These are phyloP conservation scores for Pleuronectes platessa DNA, from an alignment of 2,113 vertebrate species.

Conservation along the genomic window DNA sequence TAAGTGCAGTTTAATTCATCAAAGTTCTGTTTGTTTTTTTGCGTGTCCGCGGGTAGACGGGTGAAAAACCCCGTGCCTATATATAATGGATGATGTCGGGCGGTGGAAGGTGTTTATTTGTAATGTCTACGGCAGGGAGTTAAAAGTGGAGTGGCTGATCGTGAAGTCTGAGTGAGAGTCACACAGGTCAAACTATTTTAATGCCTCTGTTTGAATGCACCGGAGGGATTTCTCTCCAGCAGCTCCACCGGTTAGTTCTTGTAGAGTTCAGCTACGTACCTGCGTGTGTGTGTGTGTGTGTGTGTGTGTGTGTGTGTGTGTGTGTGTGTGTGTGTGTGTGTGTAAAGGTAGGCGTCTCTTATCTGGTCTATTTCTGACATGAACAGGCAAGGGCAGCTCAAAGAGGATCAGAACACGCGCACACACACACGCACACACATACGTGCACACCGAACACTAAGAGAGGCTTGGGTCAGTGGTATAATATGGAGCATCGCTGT, in stretches of 20 bases:
- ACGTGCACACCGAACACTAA: slow-evolving; percentile 44
- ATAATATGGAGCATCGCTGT: slow-evolving; percentile 63
- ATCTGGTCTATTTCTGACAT: slow-evolving; percentile 56
- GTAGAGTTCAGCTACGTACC: slow-evolving; percentile 22
- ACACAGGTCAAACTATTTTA: slow-evolving; percentile 65
- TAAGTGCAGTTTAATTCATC: slow-evolving; percentile 32
- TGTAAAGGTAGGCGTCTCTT: slow-evolving; percentile 42
- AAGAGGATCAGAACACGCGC: slow-evolving; percentile 25
- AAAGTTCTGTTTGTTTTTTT: slow-evolving; percentile 26
- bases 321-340: slow-evolving; percentile 14
- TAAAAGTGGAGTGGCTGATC: slow-evolving; percentile 31
- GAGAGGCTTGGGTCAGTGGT: slow-evolving; percentile 53
- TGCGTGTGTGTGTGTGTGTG: not conserved
- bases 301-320: slow-evolving; percentile 5
- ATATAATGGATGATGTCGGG: not conserved
- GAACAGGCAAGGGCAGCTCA: slow-evolving; percentile 42
- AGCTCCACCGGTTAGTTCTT: slow-evolving; percentile 32
- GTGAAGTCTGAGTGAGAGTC: slow-evolving; percentile 33
- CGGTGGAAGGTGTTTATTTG: slow-evolving; percentile 12
- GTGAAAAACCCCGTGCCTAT: not conserved
- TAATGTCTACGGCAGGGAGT: slow-evolving; percentile 3
- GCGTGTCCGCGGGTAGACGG: slow-evolving; percentile 4
- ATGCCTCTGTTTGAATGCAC: slow-evolving; percentile 36
- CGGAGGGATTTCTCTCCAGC: slow-evolving; percentile 34
- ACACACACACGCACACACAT: slow-evolving; percentile 24